Conservation (phyloP, 2,888 invertebrate species). For the Eupsilia transversa region DNA sequence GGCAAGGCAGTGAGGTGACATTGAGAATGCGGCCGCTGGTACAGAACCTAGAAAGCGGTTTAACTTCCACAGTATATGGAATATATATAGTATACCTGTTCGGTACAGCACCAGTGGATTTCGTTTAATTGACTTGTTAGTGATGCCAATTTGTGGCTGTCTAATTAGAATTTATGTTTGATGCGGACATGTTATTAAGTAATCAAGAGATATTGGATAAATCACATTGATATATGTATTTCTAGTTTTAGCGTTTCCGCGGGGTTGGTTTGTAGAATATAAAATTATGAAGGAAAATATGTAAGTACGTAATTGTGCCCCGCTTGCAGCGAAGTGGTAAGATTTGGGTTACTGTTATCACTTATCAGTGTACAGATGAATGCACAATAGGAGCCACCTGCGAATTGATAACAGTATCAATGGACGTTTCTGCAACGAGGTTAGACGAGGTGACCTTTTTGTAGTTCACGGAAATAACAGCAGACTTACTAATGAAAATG, state of each 20-base stretch:
- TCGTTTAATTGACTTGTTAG: slow-evolving; percentile 54
- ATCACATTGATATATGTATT: slow-evolving; percentile 36
- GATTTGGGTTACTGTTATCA: slow-evolving; percentile 30
- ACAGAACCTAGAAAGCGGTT: slow-evolving; percentile 73
- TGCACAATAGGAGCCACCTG: slow-evolving; percentile 35
- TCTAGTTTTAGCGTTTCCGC: slow-evolving; percentile 17
- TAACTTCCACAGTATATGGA: slow-evolving; percentile 44
- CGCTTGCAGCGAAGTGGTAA: slow-evolving; percentile 12
- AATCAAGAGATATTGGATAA: slow-evolving; percentile 46
- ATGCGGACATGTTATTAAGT: slow-evolving; percentile 36
- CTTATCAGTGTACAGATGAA: slow-evolving; percentile 34
- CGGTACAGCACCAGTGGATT: slow-evolving; percentile 46
- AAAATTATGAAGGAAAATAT: not conserved
- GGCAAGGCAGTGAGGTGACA: slow-evolving; percentile 72
- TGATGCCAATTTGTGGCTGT: slow-evolving; percentile 50
- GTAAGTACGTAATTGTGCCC: not conserved
- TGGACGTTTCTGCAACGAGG: not conserved
- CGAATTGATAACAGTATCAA: slow-evolving; percentile 42
- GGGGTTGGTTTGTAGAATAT: not conserved
- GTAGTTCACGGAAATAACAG: not conserved
- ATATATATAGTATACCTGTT: too few species aligned
- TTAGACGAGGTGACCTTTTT: slow-evolving; percentile 10
- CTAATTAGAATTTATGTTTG: slow-evolving; percentile 51
- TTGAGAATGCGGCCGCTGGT: slow-evolving; percentile 75
- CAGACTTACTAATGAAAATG: not conserved